A percentile compares a stretch with the other conserved stretches of the same genome.
These are phyloP conservation scores for Saturnia pavonia DNA, from an alignment of 2,888 invertebrate species.

Conservation along the genomic window DNA sequence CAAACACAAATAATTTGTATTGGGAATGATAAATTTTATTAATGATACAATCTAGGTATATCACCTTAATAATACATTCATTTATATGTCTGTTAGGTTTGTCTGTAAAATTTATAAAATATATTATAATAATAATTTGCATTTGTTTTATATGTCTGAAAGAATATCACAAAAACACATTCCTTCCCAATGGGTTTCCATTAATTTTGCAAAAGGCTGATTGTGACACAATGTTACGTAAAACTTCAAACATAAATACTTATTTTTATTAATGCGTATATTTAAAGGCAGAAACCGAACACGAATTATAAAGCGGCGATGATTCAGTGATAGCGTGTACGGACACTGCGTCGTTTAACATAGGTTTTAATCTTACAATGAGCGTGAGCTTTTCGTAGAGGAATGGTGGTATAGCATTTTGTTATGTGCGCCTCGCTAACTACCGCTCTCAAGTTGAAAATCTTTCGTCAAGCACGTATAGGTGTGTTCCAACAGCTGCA, in stretches of 20 bases:
- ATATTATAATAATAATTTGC: not conserved
- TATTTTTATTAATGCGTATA: not conserved
- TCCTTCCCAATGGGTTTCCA: slow-evolving; percentile 15
- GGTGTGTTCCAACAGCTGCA: too few relatives aligned
- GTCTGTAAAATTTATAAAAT: not conserved
- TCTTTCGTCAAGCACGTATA: too few relatives aligned
- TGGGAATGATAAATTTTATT: not conserved
- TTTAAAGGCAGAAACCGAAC: not conserved
- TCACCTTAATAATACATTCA: not conserved
- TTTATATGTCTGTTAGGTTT: not conserved
- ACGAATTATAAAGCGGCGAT: not conserved
- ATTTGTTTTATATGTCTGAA: not conserved
- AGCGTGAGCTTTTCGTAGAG: too few relatives aligned
- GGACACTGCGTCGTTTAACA: too few relatives aligned
- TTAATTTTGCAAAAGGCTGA: slow-evolving; percentile 5
- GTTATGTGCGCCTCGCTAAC: too few relatives aligned
- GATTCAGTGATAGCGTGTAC: not conserved
- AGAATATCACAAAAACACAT: not conserved
- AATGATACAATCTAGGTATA: slow-evolving; percentile 1
- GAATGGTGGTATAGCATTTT: too few relatives aligned
- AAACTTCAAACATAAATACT: not conserved
- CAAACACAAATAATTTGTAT: slow-evolving; percentile 8
- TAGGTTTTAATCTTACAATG: too few relatives aligned
- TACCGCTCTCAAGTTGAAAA: too few relatives aligned
- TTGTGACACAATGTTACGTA: not conserved